Evolutionary conservation across 2,797 vertebrate genomes (phyloP), one percentile per base, ranked within the genome.

Genomic region (Enoplosus armatus): DNA sequence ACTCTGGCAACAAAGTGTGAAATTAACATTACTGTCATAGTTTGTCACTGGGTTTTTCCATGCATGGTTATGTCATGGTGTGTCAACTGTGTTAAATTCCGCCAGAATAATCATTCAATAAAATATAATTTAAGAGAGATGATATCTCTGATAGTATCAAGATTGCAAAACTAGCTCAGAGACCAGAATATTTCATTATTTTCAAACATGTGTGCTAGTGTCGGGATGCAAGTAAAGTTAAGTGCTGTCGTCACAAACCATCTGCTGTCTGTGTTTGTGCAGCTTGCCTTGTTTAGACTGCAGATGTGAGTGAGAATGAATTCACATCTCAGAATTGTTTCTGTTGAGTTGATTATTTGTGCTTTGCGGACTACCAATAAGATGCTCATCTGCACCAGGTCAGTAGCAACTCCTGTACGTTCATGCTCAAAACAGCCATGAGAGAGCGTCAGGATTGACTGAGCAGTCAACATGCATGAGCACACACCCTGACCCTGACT

Each of bases 201-300:
- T 75, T 67, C 8, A 43, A 72, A 43, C 47, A 33, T 56, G 61
- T 64, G 54, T 75, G 51, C 50, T 72, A 6, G 47, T 62, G 64
- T 78, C 73, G 68, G n/a, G 69, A 61, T 62, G 70, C 63, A 75
- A 64, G 62, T 54, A 15, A 61, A 67, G n/a, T n/a, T n/a, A 54
- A 51, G 14, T 29, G 56, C 51, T 50, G 65, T 48, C 29, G 5
- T 77, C 64, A 59, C 51, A 85, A 73, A 77, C 37, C 64, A 76
- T 85, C 82, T 82, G 82, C 65, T 29, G 27, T 45, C 66, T 69
- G 65, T 51, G 47, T 80, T 27, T 77, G 29, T 63, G 80, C 50
- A 51, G 77, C 24, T 74, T 31, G 33, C 22, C 33, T 24, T 69
- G 43, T 77, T 62, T 29, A 71, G 59, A n/a, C 48, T 24, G 24